These are phyloP conservation scores for Sylvia borin DNA, from an alignment of 2,797 vertebrate species.

Conservation along the genomic window DNA sequence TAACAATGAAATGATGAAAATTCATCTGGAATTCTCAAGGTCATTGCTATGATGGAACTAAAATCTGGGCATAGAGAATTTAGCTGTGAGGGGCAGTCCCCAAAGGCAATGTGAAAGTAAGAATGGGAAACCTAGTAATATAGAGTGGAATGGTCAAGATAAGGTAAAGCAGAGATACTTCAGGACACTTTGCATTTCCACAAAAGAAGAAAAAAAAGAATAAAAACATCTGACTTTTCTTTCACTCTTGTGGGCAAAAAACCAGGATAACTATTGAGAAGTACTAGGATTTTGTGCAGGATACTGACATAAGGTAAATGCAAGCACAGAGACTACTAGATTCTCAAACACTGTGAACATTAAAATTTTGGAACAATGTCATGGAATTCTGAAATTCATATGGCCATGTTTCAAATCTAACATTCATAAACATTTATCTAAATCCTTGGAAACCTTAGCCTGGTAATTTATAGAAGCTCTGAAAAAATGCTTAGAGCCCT, in stretches of 20 bases:
- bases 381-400: neutral
- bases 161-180: neutral
- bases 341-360: neutral
- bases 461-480: neutral
- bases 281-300: neutral
- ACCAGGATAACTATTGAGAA: neutral
- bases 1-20: conserved; percentile 33
- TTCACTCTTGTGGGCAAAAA: neutral
- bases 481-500: neutral
- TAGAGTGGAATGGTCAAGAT: neutral
- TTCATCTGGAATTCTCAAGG: conserved; percentile 23
- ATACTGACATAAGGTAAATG: neutral
- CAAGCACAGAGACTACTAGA: neutral
- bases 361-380: neutral
- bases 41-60: neutral
- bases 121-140: neutral
- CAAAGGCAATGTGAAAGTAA: neutral
- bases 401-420: neutral
- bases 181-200: neutral
- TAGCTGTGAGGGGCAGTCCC: neutral
- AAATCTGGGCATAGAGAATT: neutral
- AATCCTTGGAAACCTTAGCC: neutral
- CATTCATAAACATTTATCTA: neutral
- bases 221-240: neutral
- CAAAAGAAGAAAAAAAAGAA: neutral